Percentiles rank a stretch among this genome's conserved stretches.
These are phyloP conservation scores for Galaxea fascicularis DNA, from an alignment of 92 coral and sea anemone species.

Conservation along the genomic window DNA sequence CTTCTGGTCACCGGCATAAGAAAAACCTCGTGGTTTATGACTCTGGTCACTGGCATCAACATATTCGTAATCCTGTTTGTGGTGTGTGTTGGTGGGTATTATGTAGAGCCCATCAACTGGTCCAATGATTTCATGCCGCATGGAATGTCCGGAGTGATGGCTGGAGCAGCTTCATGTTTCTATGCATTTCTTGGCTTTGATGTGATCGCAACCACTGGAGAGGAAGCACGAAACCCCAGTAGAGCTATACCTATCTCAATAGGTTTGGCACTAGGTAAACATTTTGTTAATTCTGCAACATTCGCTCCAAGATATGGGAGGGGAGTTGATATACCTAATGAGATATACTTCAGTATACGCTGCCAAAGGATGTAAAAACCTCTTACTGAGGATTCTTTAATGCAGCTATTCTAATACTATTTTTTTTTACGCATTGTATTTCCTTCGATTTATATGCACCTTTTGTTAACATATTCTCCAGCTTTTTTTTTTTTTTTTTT, in stretches of 20 bases:
- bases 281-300: background rate
- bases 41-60: constrained; percentile 74
- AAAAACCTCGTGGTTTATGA: constrained; percentile 79
- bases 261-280: constrained; percentile 84
- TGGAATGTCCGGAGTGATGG: constrained; percentile 83
- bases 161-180: constrained; percentile 94
- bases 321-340: too few species aligned
- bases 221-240: constrained; percentile 89
- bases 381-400: too few species aligned
- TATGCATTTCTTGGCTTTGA: constrained; percentile 94
- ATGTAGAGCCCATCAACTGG: constrained; percentile 85
- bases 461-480: too few species aligned
- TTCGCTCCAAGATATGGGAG: too few species aligned
- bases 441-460: too few species aligned
- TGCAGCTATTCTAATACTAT: too few species aligned
- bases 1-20: constrained; percentile 81
- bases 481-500: too few species aligned
- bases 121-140: constrained; percentile 76
- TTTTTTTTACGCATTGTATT: too few species aligned
- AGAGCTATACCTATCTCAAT: constrained; percentile 48
- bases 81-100: constrained; percentile 67
- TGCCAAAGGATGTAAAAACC: too few species aligned
- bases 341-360: too few species aligned
- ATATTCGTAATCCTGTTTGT: constrained; percentile 75
- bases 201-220: constrained; percentile 91